Percentiles rank a stretch among this genome's conserved stretches.
phyloP scores from a whole-genome alignment of 1,140 invertebrate species.

The Alviniconcha marisindica region DNA sequence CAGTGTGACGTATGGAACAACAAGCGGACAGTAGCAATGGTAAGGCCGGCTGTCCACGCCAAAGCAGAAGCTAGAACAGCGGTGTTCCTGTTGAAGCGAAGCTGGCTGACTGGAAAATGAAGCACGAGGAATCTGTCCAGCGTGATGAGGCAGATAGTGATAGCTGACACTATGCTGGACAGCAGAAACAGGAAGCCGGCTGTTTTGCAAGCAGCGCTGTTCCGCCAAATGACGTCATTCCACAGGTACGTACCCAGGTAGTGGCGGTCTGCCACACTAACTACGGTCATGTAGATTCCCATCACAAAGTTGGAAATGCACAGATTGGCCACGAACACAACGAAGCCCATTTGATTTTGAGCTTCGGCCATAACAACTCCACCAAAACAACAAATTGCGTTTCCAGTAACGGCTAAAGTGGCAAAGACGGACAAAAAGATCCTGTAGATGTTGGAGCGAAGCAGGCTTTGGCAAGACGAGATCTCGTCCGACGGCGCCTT shows the following conservation, averaged over 20 bases:
- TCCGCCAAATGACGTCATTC: conserved; percentile 55
- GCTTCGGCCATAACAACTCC: conserved; percentile 20
- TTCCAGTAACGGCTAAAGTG: conserved; percentile 51
- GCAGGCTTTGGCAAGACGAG: conserved; percentile 54
- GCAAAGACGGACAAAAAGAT: conserved; percentile 53
- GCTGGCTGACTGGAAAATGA: conserved; percentile 56
- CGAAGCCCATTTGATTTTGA: conserved; percentile 43
- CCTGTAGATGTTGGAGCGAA: conserved; percentile 39
- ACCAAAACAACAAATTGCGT: conserved; percentile 44
- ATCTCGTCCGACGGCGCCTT: conserved; percentile 48
- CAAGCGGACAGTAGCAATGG: conserved; percentile 41
- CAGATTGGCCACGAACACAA: conserved; percentile 55
- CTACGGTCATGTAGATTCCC: conserved; percentile 66
- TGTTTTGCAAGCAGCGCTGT: conserved; percentile 51
- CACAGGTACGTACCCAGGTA: conserved; percentile 60
- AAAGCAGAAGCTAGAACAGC: conserved; percentile 10
- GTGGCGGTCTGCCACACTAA: conserved; percentile 57
- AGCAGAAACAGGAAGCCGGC: conserved; percentile 61
- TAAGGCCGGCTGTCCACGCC: conserved; percentile 37
- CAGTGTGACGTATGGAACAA: conserved; percentile 30
- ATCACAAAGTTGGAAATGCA: conserved; percentile 63
- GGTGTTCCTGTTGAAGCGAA: conserved; percentile 38
- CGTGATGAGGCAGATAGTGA: conserved; percentile 59
- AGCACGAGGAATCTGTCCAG: conserved; percentile 60
- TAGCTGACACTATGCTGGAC: conserved; percentile 61